phyloP scores from a whole-genome alignment of 2,888 invertebrate genomes.

The Leucoma salicis region DNA sequence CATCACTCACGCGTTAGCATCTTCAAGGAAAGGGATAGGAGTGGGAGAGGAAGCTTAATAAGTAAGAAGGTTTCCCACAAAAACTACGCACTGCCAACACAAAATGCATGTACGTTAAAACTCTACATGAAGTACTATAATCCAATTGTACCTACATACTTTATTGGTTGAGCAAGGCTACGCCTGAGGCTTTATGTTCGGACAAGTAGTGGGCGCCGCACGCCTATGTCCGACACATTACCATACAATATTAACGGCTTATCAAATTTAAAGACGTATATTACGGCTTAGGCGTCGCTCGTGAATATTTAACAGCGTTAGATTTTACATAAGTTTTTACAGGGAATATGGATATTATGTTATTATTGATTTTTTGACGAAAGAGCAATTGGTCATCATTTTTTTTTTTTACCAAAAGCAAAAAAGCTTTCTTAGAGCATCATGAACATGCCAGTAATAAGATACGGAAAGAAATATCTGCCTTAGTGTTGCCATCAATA shows the following conservation, averaged over 20 bases:
- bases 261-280: conserved; percentile 54
- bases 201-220: conserved; percentile 45
- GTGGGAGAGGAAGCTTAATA: too few species aligned
- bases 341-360: not conserved
- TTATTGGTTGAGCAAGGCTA: conserved; percentile 14
- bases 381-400: not conserved
- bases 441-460: conserved; percentile 16
- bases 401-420: too few species aligned
- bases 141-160: conserved; percentile 16
- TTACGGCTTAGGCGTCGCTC: conserved; percentile 28
- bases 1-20: too few species aligned
- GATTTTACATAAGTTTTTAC: conserved; percentile 2
- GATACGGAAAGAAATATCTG: conserved; percentile 23
- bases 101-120: too few species aligned
- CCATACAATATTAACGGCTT: conserved; percentile 69
- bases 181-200: conserved; percentile 42
- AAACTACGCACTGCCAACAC: too few species aligned
- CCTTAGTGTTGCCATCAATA: conserved; percentile 49
- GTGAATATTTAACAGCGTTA: conserved; percentile 24
- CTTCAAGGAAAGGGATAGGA: too few species aligned
- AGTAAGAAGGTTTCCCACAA: too few species aligned
- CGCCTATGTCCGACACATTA: conserved; percentile 64
- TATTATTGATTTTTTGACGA: not conserved
- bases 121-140: not conserved
- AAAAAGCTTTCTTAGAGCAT: too few species aligned